A percentile compares a stretch with the other conserved stretches of the same genome.
Evolutionary conservation across 2,888 invertebrate genomes (phyloP).

Genomic region (Patella caerulea): DNA sequence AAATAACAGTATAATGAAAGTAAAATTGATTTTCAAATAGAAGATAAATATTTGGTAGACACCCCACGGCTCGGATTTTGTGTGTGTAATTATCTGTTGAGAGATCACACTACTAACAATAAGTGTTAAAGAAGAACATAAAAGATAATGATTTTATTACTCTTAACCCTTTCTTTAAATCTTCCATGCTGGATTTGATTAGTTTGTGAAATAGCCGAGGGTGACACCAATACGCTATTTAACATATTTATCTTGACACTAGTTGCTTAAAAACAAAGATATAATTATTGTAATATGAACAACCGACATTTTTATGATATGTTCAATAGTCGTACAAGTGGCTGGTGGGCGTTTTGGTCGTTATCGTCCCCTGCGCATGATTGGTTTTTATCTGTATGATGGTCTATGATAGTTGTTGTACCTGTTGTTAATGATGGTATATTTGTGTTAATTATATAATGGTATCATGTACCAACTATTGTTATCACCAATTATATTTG

Average conservation of each 20-base stretch:
- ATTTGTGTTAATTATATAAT: constrained; percentile 6
- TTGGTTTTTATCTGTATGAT: not conserved
- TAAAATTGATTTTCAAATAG: too few species aligned
- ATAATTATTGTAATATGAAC: constrained; percentile 13
- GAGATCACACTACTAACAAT: not conserved
- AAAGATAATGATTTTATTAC: constrained; percentile 5
- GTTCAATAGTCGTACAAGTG: not conserved
- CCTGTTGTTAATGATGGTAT: not conserved
- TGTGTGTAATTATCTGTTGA: not conserved
- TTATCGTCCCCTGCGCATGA: not conserved
- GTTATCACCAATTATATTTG: constrained; percentile 9
- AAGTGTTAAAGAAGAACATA: constrained; percentile 8
- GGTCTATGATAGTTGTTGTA: not conserved
- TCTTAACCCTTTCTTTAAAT: not conserved
- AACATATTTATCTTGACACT: constrained; percentile 9
- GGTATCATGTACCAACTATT: constrained; percentile 5
- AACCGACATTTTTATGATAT: constrained; percentile 7
- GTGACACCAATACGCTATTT: too few species aligned
- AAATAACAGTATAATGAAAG: too few species aligned
- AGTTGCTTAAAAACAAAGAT: constrained; percentile 3
- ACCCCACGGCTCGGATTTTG: constrained; percentile 2
- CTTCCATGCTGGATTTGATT: constrained; percentile 1
- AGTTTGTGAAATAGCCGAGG: not conserved
- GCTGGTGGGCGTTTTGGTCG: not conserved
- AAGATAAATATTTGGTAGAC: constrained; percentile 4